Percentiles rank a stretch among this genome's conserved stretches.
Evolutionary conservation across 2,888 invertebrate species (phyloP).

Genomic region (Poecilobothrus nobilitatus): DNA sequence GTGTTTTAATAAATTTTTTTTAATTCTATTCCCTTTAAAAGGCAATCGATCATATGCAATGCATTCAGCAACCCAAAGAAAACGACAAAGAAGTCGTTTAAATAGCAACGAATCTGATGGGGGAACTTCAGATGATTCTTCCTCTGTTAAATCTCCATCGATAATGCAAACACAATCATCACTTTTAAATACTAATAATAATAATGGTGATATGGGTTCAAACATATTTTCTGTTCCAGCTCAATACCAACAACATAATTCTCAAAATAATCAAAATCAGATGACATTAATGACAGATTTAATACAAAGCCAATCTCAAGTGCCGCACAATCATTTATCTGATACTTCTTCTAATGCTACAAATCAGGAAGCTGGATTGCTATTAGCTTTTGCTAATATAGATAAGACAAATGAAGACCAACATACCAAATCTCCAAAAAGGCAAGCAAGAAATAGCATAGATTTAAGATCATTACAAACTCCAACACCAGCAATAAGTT

Average conservation of each 20-base stretch:
- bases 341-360: constrained; percentile 24
- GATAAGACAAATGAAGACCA: constrained; percentile 21
- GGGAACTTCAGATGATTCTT: constrained; percentile 62
- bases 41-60: constrained; percentile 31
- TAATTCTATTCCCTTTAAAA: constrained; percentile 23
- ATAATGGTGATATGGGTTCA: constrained; percentile 19
- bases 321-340: constrained; percentile 16
- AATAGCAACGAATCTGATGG: constrained; percentile 68
- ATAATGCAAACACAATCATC: constrained; percentile 27
- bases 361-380: constrained; percentile 50
- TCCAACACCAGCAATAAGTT: constrained; percentile 49
- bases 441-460: not conserved
- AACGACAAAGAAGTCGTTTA: constrained; percentile 54
- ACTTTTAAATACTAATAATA: not conserved
- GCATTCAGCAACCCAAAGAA: constrained; percentile 43
- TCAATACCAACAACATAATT: constrained; percentile 18
- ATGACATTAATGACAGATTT: constrained; percentile 20
- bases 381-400: constrained; percentile 50
- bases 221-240: constrained; percentile 25
- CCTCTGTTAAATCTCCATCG: constrained; percentile 49
- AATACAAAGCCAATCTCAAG: constrained; percentile 21
- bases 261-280: constrained; percentile 14
- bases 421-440: constrained; percentile 10
- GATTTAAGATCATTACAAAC: constrained; percentile 20
- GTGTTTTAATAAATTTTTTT: no score